Base-by-base conservation (phyloP, 1,140 invertebrate species). In the Nymphalis io region DNA sequence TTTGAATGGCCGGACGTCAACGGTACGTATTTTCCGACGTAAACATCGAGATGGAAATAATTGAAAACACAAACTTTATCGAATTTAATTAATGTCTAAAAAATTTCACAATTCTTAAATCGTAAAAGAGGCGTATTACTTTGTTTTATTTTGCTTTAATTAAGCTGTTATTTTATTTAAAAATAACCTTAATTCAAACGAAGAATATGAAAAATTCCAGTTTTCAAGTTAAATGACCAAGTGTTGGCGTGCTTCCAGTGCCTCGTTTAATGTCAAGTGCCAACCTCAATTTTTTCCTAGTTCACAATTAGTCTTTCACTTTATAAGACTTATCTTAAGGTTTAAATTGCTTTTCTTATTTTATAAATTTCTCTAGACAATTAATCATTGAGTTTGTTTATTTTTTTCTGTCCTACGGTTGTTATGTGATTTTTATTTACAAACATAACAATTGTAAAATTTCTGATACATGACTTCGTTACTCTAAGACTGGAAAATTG, bases 1-100 rank as follows among this genome's bases (percentile, higher is more conserved):
- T 76, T 60, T 57, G 46, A 68, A 73, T 67, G 63, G 62, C 60
- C 71, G 58, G 40, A 48, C 57, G 61, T 64, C 53, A 46, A 16
- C 6, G 21, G 44, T 65, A 44, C 55, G 58, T 66, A 71, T 62
- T 68, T 62, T 62, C 38, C 66, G 1, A 61, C 58, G 46, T 68
- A 55, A 55, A 66, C 16, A 46, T 21, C 46, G 20, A 18, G 27
- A 44, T 44, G 33, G 61, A 53, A 63, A 63, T 63, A 65, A 57
- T 57, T 57, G 10, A 13, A 11, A 55, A 40, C 42, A 18, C 57
- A 21, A 15, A 51, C 11, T 42, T 13, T 20, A 20, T 23, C 2
- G 3, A 21, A 39, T 39, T 39, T 39, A 39, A 39, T 11, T 39
- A 5, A 5, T 39, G 11, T 39, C 11, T 39, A 39, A 39, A 39